Conservation (phyloP, 2,888 invertebrate genomes). For the Pantelozetes paolii region DNA sequence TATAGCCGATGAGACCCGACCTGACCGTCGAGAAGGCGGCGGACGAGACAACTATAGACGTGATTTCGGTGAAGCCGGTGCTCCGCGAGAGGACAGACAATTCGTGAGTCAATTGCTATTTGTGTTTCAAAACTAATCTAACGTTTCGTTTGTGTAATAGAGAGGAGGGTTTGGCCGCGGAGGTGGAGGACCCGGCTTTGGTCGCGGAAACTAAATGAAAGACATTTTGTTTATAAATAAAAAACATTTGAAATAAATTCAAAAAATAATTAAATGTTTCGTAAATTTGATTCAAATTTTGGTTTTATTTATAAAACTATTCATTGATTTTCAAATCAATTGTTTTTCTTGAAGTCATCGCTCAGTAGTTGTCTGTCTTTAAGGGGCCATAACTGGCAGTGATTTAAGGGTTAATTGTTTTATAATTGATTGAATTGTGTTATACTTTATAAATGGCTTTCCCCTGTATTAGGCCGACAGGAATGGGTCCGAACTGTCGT, state of each 20-base stretch:
- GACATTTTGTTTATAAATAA: background rate
- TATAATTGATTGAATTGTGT: background rate
- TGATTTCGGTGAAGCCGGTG: constrained; percentile 21
- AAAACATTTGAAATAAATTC: background rate
- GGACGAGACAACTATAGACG: constrained; percentile 39
- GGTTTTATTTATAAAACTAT: background rate
- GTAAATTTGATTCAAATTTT: background rate
- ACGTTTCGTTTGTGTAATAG: background rate
- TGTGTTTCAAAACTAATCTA: background rate
- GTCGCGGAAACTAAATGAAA: constrained; percentile 31
- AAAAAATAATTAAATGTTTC: background rate
- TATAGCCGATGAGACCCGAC: constrained; percentile 26
- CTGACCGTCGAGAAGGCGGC: constrained; percentile 27
- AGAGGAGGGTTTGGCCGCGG: constrained; percentile 30
- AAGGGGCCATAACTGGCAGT: background rate
- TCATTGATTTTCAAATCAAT: background rate
- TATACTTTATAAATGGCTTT: constrained; percentile 57
- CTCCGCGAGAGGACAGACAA: constrained; percentile 4
- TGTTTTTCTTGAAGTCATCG: background rate
- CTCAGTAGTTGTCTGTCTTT: background rate
- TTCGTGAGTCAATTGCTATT: background rate
- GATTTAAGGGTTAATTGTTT: background rate
- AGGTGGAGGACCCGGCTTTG: constrained; percentile 37
- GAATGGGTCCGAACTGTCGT: constrained; percentile 78
- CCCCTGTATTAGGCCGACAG: constrained; percentile 74